Evolutionary conservation across 2,797 vertebrate species (phyloP).

Genomic region (Lithobates pipiens): DNA sequence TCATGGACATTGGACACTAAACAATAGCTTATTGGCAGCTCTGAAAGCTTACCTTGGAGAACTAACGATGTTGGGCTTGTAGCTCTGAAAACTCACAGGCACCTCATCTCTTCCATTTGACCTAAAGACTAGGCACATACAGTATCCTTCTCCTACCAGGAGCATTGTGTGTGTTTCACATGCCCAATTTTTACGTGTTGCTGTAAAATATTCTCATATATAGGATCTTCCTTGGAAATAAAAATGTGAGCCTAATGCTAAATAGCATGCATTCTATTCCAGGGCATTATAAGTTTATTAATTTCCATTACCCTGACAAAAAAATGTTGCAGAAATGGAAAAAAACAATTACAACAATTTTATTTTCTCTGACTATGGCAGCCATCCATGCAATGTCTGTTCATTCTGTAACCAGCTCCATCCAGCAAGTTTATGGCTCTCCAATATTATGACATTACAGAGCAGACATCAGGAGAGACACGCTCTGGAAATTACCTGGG

Average conservation of each 20-base stretch:
- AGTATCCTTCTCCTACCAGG: not conserved
- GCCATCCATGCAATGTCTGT: not conserved
- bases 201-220: not conserved
- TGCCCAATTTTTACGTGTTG: not conserved
- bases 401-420: conserved; percentile 16
- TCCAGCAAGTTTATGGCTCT: conserved; percentile 10
- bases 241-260: not conserved
- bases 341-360: not conserved
- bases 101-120: not conserved
- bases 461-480: not conserved
- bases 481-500: conserved; percentile 75
- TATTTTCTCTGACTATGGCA: not conserved
- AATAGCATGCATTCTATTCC: not conserved
- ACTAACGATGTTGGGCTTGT: too few species aligned
- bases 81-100: too few species aligned
- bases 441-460: not conserved
- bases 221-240: not conserved
- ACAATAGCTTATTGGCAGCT: too few species aligned
- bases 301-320: conserved; percentile 5
- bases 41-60: too few species aligned
- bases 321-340: not conserved
- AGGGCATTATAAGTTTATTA: not conserved
- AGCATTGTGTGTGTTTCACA: not conserved
- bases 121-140: not conserved
- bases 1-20: too few species aligned